These are phyloP conservation scores for Ophioderma brevispina DNA, from an alignment of 35 echinoderm and acorn worm genomes.

Conservation along the genomic window DNA sequence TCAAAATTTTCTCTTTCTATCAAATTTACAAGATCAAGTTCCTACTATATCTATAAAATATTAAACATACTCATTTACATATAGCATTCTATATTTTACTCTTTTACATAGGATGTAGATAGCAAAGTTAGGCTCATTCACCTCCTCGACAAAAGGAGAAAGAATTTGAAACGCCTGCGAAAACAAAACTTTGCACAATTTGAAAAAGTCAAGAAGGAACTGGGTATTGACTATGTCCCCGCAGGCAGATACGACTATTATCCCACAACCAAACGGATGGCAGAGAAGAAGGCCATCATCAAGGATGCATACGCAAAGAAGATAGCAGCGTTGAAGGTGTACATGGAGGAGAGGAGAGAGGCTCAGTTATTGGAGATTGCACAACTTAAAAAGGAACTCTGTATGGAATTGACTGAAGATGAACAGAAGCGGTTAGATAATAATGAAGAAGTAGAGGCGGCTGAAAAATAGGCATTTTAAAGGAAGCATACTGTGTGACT, in stretches of 20 bases:
- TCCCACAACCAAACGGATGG: not conserved
- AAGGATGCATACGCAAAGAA: not conserved
- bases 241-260: not conserved
- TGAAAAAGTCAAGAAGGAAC: not conserved
- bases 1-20: too few relatives aligned
- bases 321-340: not conserved
- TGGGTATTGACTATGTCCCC: not conserved
- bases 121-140: not conserved
- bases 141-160: conserved; percentile 9
- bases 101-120: conserved; percentile 11
- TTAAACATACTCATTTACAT: too few relatives aligned
- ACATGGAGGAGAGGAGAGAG: not conserved
- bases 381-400: conserved; percentile 19
- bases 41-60: too few relatives aligned
- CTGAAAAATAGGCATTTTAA: too few relatives aligned
- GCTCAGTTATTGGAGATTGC: conserved; percentile 9
- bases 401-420: conserved; percentile 19
- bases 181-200: conserved; percentile 13
- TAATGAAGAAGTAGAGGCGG: not conserved
- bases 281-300: not conserved
- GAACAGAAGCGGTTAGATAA: not conserved
- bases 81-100: not conserved
- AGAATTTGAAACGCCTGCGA: not conserved
- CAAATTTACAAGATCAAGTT: too few relatives aligned
- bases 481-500: too few relatives aligned